Percentiles rank a stretch among this genome's conserved stretches.
These are phyloP conservation scores for Sebastes umbrosus DNA, from an alignment of 2,797 vertebrate species.

Conservation along the genomic window DNA sequence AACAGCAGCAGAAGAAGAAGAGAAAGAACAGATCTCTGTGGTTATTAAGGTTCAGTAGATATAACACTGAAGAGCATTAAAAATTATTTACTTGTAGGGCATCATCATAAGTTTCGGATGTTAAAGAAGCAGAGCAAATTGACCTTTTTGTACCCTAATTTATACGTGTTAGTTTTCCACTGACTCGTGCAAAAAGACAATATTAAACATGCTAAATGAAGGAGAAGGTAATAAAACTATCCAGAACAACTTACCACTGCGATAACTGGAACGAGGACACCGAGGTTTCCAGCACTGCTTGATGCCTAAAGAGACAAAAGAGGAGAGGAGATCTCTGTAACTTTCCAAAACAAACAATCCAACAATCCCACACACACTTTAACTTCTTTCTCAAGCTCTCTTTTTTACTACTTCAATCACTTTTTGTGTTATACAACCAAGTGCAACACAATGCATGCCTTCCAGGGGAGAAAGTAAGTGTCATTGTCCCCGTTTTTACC, in stretches of 20 bases:
- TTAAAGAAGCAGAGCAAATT: not conserved
- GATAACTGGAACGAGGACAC: constrained; percentile 97
- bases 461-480: not conserved
- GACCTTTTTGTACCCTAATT: not conserved
- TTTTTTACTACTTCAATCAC: not conserved
- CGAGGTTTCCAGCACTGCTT: constrained; percentile 98
- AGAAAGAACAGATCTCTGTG: not conserved
- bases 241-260: constrained; percentile 88
- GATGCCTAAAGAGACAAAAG: constrained; percentile 85
- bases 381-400: not conserved
- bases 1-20: not conserved
- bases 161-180: not conserved
- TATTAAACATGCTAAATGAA: not conserved
- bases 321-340: not conserved
- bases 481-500: not conserved
- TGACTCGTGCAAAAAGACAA: not conserved
- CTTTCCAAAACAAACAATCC: not conserved
- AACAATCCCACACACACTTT: not conserved
- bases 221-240: not conserved
- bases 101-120: not conserved
- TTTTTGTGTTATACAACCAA: not conserved
- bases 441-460: not conserved
- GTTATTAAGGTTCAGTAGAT: not conserved
- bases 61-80: not conserved
- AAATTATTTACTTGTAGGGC: not conserved